Evolutionary conservation across 2,888 invertebrate genomes (phyloP), one percentile per base, ranked within the genome.

Genomic region (Mechanitis mazaeus): DNA sequence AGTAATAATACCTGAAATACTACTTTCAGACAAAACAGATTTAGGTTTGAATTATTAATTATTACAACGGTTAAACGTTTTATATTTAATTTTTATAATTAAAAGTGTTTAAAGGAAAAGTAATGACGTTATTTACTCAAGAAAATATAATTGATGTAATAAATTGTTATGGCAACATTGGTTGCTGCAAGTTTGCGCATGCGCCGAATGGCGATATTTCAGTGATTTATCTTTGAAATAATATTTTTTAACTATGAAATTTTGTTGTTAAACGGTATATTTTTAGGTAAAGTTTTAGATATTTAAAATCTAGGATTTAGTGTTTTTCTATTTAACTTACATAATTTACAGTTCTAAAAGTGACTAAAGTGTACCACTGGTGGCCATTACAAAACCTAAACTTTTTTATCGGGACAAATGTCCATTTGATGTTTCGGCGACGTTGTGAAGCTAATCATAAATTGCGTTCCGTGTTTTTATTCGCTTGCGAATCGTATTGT

Each of bases 361-460:
- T 87, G 87, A 75, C 79, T 80, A 81, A 75, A 87, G 88, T 89
- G 87, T 86, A 86, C 83, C 88, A 88, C 86, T 85, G 89, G 89
- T 89, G 89, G 90, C 90, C 90, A 90, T 90, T 90, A 89, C 90
- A 87, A 90, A 88, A 87, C 83, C 86, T 86, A 88, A 90, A 88
- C 86, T 89, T 89, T 86, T 89, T 87, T 88, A 87, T 85, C 88
- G 80, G 85, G 83, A 87, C 87, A 84, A 89, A 87, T 88, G 88
- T 89, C 90, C 86, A 88, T 84, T 88, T 87, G 90, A 89, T 90
- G 90, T 89, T 90, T 89, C 88, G 89, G 89, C 89, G 89, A 89
- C 88, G 87, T 87, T 87, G 88, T 88, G 87, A 86, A 70, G 68
- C 87, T 87, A 86, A 88, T 89, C 80, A 75, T 79, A 83, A 83